Percentiles rank a stretch among this genome's conserved stretches.
Conservation (phyloP, 2,797 vertebrate genomes). For the Pampus argenteus region DNA sequence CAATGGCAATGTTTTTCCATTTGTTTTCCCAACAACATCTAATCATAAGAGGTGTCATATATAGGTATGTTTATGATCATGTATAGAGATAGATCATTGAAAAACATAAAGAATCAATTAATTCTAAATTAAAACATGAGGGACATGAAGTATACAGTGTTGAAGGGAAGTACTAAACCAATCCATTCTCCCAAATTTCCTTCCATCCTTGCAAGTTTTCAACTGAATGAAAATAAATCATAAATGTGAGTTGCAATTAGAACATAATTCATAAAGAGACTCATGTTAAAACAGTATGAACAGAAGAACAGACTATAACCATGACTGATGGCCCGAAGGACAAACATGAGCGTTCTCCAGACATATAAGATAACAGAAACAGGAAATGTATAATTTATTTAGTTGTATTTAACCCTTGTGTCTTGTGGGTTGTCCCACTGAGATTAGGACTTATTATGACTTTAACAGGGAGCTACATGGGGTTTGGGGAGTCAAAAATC, state of each 20-base stretch:
- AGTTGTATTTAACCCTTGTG: slow-evolving; percentile 26
- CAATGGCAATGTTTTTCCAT: not conserved
- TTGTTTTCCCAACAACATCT: not conserved
- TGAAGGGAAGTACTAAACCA: slow-evolving; percentile 3
- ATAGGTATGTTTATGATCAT: not conserved
- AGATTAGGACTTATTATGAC: slow-evolving; percentile 28
- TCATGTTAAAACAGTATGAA: slow-evolving; percentile 18
- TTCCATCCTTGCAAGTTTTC: not conserved
- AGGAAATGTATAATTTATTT: slow-evolving; percentile 42
- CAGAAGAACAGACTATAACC: not conserved
- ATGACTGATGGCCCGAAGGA: slow-evolving; percentile 1
- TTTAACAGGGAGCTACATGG: slow-evolving; percentile 20
- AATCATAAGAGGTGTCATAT: not conserved
- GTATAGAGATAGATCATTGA: not conserved
- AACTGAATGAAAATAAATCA: not conserved
- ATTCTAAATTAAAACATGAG: not conserved
- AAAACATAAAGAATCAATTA: not conserved
- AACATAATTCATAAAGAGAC: slow-evolving; percentile 1
- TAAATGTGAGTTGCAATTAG: slow-evolving; percentile 22
- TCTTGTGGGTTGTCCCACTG: slow-evolving; percentile 28
- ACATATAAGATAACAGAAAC: slow-evolving; percentile 27
- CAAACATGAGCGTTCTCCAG: slow-evolving; percentile 20
- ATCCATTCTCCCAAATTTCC: not conserved
- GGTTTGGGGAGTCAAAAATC: slow-evolving; percentile 10
- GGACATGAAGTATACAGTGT: not conserved